Percentiles rank a stretch among this genome's conserved stretches.
Conservation (phyloP, 2,113 vertebrate species). For the Dascyllus trimaculatus region DNA sequence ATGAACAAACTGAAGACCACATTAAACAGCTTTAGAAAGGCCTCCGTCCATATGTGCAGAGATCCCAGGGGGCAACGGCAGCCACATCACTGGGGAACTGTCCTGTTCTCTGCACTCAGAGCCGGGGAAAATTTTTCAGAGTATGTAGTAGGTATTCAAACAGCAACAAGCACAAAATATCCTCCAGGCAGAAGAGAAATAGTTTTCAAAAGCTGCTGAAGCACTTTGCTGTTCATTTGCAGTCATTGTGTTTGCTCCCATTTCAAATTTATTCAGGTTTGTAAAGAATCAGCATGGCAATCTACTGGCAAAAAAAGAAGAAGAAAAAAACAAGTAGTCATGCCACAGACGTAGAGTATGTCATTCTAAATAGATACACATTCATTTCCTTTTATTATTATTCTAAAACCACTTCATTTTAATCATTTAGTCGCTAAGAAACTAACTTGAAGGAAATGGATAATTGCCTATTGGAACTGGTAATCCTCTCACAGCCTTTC, state of each 20-base stretch:
- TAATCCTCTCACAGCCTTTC: neutral
- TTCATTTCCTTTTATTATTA: neutral
- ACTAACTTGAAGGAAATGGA: neutral
- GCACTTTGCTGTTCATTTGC: slow-evolving; percentile 47
- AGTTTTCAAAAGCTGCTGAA: slow-evolving; percentile 35
- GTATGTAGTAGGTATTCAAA: slow-evolving; percentile 39
- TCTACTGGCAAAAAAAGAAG: neutral
- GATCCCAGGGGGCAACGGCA: slow-evolving; percentile 30
- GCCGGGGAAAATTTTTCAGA: neutral
- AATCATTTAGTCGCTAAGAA: neutral
- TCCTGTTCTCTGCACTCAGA: slow-evolving; percentile 46
- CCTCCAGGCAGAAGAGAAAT: slow-evolving; percentile 19
- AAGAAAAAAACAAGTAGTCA: too few species aligned
- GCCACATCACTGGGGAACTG: slow-evolving; percentile 19
- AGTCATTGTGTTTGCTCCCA: slow-evolving; percentile 14
- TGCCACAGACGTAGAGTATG: too few species aligned
- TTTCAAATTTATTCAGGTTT: slow-evolving; percentile 31
- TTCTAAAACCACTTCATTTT: neutral
- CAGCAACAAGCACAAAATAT: slow-evolving; percentile 33
- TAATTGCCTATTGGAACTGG: neutral
- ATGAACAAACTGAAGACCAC: slow-evolving; percentile 36
- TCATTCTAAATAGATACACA: too few species aligned
- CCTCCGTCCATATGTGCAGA: slow-evolving; percentile 15
- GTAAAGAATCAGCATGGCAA: slow-evolving; percentile 2
- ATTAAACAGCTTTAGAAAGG: slow-evolving; percentile 36